Percentiles rank a stretch among this genome's conserved stretches.
Conservation (phyloP, 2,797 vertebrate species). For the Eidolon dupreanum region DNA sequence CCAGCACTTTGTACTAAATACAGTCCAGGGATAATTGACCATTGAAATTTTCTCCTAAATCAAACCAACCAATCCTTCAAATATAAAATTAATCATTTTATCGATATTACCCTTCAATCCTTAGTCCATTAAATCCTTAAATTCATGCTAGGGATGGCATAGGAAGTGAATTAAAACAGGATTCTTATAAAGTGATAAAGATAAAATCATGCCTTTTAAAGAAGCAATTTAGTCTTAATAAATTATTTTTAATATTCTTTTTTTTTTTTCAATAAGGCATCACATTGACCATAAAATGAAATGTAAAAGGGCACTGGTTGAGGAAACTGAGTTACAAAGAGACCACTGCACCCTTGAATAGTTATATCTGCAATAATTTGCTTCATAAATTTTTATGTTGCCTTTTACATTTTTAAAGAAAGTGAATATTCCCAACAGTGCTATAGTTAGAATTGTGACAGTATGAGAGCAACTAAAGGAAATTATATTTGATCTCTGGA, state of each 20-base stretch:
- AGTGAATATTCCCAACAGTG: conserved; percentile 80
- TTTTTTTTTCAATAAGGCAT: conserved; percentile 84
- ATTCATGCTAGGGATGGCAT: conserved; percentile 80
- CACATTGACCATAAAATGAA: conserved; percentile 83
- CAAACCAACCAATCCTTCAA: conserved; percentile 84
- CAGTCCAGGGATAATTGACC: conserved; percentile 81
- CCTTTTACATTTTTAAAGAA: conserved; percentile 81
- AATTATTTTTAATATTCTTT: conserved; percentile 87
- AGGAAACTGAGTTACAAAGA: conserved; percentile 83
- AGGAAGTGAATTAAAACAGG: conserved; percentile 87
- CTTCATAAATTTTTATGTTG: conserved; percentile 85
- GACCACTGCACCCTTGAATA: conserved; percentile 79
- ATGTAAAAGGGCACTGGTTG: conserved; percentile 82
- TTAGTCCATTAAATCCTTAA: conserved; percentile 86
- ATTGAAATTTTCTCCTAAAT: conserved; percentile 84
- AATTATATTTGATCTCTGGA: conserved; percentile 73
- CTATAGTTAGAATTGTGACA: conserved; percentile 80
- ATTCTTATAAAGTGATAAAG: conserved; percentile 85
- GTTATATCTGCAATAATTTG: conserved; percentile 85
- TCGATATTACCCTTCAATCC: conserved; percentile 84
- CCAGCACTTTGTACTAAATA: conserved; percentile 76
- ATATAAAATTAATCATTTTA: conserved; percentile 87
- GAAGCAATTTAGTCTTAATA: conserved; percentile 88
- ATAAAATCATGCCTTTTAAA: conserved; percentile 85
- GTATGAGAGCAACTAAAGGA: conserved; percentile 66